Base-by-base conservation (phyloP, 1,140 invertebrate genomes). In the Tribolium madens region DNA sequence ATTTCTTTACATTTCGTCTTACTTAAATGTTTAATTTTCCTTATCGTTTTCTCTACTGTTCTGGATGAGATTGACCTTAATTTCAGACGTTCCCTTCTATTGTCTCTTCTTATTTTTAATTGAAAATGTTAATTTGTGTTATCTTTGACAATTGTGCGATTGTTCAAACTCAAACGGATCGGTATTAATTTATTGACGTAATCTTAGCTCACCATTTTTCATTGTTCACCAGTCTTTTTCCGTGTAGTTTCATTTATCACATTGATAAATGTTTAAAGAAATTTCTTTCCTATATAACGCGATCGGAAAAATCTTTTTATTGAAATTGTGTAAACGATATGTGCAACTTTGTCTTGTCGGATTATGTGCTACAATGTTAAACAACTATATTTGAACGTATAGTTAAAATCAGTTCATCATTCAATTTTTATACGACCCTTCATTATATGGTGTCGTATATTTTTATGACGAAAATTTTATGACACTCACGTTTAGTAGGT, bases 331-430 rank as follows among this genome's bases (percentile, higher is more conserved):
- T 31, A 31, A 31, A 31, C 48, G 13, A 15, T 15, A 52, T 47
- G 12, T 4, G 13, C 13, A 47, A 50, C 6, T 50, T 50, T 15
- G 13, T 7, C 13, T 47, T 3, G 2, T 14, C 0, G 13, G 48
- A 14, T 50, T 15, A 15, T 2, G 14, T 57, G 52, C 52, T 21
- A 57, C 52, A 57, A 10, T 57, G 52, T 57, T 10, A 10, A 18
- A 17, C 6, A 21, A 14, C 14, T 64, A 13, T 4, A 10, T 10
- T 21, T n/a, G 18, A 31, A 15, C 50, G 15, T 52, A 64, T 64
- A 33, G 21, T 64, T 64, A 64, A 64, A 64, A 64, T 64, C 57
- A 64, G 57, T 64, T 64, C 57, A 64, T 33, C 57, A 33, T 33
- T 64, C 26, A 31, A 33, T 64, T 64, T 64, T 64, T 64, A 64